A percentile compares a stretch with the other conserved stretches of the same genome.
phyloP scores from a whole-genome alignment of 2,888 invertebrate species.

The Megastigmus dorsalis region DNA sequence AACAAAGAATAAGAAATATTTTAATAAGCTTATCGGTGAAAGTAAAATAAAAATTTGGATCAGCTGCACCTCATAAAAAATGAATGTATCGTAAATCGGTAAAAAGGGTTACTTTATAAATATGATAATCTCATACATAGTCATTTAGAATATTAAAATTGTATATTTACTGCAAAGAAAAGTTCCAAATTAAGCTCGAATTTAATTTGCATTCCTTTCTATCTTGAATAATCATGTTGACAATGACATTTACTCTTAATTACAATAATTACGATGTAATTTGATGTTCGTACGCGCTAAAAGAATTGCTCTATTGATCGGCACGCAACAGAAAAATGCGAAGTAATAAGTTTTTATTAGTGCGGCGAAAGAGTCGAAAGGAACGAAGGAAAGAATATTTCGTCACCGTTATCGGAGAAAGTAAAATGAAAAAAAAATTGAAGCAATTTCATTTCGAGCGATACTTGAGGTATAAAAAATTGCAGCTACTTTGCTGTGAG shows the following conservation, averaged over 20 bases:
- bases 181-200: no score
- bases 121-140: no score
- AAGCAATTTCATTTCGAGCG: slow-evolving; percentile 6
- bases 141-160: no score
- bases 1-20: slow-evolving; percentile 11
- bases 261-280: no score
- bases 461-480: slow-evolving; percentile 16
- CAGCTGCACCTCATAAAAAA: slow-evolving; percentile 5
- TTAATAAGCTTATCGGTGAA: slow-evolving; percentile 20
- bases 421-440: slow-evolving; percentile 21
- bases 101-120: no score
- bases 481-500: not conserved
- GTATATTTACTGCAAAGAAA: no score
- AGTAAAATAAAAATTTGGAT: slow-evolving; percentile 30
- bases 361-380: not conserved
- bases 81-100: no score
- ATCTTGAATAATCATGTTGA: no score
- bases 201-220: no score
- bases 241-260: no score
- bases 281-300: no score
- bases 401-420: slow-evolving; percentile 28
- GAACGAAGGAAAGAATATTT: slow-evolving; percentile 23
- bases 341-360: slow-evolving; percentile 23
- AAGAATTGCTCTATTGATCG: no score
- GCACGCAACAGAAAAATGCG: not conserved